A percentile compares a stretch with the other conserved stretches of the same genome.
Conservation (phyloP, 2,888 invertebrate species). For the Thymelicus lineola region DNA sequence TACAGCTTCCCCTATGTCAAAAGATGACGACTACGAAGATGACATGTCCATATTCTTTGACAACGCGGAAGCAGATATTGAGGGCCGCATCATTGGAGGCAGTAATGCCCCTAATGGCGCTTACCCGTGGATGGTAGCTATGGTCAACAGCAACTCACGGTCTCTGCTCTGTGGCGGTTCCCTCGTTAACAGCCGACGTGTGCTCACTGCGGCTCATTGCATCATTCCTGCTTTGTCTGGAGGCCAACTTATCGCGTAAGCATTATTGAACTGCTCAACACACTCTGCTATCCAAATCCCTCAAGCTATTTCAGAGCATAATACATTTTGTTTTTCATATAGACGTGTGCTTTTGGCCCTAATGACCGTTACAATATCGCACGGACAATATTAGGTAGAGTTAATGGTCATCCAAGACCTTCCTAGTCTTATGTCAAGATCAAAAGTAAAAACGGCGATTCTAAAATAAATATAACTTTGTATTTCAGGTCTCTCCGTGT, state of each 20-base stretch:
- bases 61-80: background rate
- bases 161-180: slow-evolving; percentile 78
- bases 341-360: too few relatives aligned
- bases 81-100: slow-evolving; percentile 49
- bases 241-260: slow-evolving; percentile 55
- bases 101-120: slow-evolving; percentile 41
- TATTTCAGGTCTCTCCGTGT: slow-evolving; percentile 52
- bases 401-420: too few relatives aligned
- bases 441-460: too few relatives aligned
- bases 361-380: too few relatives aligned
- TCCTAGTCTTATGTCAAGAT: too few relatives aligned
- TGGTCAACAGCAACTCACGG: background rate
- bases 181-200: slow-evolving; percentile 71
- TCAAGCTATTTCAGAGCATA: too few relatives aligned
- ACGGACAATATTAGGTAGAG: too few relatives aligned
- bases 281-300: too few relatives aligned
- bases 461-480: background rate
- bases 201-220: slow-evolving; percentile 85
- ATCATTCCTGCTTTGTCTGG: slow-evolving; percentile 44
- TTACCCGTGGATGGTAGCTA: slow-evolving; percentile 20
- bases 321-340: too few relatives aligned
- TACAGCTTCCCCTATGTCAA: too few relatives aligned
- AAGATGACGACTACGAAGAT: background rate
- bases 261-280: too few relatives aligned
- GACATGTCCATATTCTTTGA: slow-evolving; percentile 32